Evolutionary conservation across 2,113 vertebrate genomes (phyloP), one percentile per base, ranked within the genome.

Genomic region (Ondatra zibethicus): DNA sequence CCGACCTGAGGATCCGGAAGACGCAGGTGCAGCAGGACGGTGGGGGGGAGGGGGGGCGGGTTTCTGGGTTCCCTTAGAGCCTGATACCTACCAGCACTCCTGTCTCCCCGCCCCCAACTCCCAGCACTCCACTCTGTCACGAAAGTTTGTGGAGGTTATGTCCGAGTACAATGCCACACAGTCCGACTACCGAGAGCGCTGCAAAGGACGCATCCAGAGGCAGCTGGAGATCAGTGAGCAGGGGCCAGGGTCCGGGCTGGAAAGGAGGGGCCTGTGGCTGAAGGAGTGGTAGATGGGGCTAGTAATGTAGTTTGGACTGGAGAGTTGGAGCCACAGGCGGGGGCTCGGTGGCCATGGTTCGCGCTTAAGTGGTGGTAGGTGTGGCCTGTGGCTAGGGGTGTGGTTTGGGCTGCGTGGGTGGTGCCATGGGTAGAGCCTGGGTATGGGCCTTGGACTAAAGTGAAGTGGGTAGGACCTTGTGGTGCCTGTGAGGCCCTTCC

Each of bases 1-100:
- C 99, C 0, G 99, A 99, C 97, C 98, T 99, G 97, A 99, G 99
- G 98, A 99, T 99, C 99, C 99, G 99, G 78, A 99, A 99, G 98
- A 99, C 99, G 31, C 99, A 99, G 99, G 99, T 99, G 97, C 96
- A 94, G 23, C 1, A 0, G 87, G 55, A 21, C 2, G 31, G 50
- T 70, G 7, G 14, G 85, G 72, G 55, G 0, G 7, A 11, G 85
- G 72, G 55, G 0, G 45, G 92, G 89, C 2, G 10, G 72, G 80
- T 13, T 47, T 42, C 84, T 9, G 3, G 82, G 50, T 36, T 9
- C 65, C 2, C 0, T 5, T 11, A 47, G 42, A 42, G 19, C 12
- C 93, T 80, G 47, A 93, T 19, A 31, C 86, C 68, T 55, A 72
- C 31, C 65, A 4, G 16, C 5, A 29, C 33, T 39, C 86, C 52